A percentile compares a stretch with the other conserved stretches of the same genome.
Conservation (phyloP, 2,113 vertebrate species). For the Calypte anna region DNA sequence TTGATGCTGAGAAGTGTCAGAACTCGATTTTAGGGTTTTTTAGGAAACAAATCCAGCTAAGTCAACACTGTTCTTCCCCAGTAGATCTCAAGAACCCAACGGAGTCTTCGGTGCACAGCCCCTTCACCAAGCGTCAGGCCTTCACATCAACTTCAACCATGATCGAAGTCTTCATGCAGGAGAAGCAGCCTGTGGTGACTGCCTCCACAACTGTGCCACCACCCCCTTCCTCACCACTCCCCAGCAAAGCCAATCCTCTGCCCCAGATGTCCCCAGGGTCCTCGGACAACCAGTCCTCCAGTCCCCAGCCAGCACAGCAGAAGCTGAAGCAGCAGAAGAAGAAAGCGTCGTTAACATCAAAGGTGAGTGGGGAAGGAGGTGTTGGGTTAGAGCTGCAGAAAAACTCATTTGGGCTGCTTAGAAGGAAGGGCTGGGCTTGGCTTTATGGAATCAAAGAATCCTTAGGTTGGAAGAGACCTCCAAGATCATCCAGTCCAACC, state of each 20-base stretch:
- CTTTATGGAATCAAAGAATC: too few species aligned
- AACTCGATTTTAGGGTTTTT: neutral
- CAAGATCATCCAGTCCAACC: too few species aligned
- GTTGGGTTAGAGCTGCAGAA: neutral
- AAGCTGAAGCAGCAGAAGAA: slow-evolving; percentile 97
- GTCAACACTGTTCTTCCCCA: neutral
- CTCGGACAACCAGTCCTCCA: slow-evolving; percentile 93
- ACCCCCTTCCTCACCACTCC: slow-evolving; percentile 81
- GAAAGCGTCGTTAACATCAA: slow-evolving; percentile 90
- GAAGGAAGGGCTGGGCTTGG: neutral
- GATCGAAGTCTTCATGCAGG: slow-evolving; percentile 95
- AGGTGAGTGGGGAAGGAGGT: slow-evolving; percentile 73
- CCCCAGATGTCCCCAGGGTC: slow-evolving; percentile 90
- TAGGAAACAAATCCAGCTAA: neutral
- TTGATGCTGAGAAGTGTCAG: neutral
- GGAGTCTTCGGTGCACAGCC: slow-evolving; percentile 85
- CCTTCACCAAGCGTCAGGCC: slow-evolving; percentile 91
- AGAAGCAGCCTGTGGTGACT: slow-evolving; percentile 85
- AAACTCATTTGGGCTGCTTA: neutral
- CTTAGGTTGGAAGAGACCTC: too few species aligned
- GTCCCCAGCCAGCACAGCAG: slow-evolving; percentile 94
- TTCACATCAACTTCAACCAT: slow-evolving; percentile 90
- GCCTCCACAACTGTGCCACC: slow-evolving; percentile 76
- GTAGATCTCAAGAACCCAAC: slow-evolving; percentile 89
- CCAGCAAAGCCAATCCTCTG: slow-evolving; percentile 78